phyloP scores from a whole-genome alignment of 2,113 vertebrate species.

The Toxotes chatareus region DNA sequence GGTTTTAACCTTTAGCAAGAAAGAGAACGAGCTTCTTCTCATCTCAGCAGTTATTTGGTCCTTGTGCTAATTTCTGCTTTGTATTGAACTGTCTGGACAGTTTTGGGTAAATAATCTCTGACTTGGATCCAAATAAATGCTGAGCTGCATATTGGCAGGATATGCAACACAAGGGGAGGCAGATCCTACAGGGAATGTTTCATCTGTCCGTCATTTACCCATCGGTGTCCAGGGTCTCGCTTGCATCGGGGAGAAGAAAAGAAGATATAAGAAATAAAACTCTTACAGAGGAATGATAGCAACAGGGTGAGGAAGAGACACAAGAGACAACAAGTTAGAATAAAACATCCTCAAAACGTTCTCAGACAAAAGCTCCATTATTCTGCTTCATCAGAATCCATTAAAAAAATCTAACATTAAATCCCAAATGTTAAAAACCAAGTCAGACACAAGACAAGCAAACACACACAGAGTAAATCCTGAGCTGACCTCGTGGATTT shows the following conservation, averaged over 20 bases:
- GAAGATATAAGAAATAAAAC: conserved; percentile 26
- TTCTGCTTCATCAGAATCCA: no score
- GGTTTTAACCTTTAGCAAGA: neutral
- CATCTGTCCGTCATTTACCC: conserved; percentile 85
- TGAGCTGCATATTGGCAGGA: conserved; percentile 12
- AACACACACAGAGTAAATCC: no score
- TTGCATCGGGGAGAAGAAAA: conserved; percentile 78
- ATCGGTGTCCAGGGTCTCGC: conserved; percentile 87
- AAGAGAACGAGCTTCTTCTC: neutral
- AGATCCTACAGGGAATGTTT: conserved; percentile 8
- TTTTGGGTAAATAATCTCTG: conserved; percentile 12
- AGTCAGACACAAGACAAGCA: no score
- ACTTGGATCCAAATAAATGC: conserved; percentile 22
- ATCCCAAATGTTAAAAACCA: no score
- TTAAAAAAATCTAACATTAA: no score
- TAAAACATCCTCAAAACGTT: no score
- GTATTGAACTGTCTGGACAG: neutral
- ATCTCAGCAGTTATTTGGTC: conserved; percentile 14
- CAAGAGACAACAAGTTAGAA: neutral
- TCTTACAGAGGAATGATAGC: neutral
- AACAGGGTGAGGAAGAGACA: neutral
- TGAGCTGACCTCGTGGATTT: no score
- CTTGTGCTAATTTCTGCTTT: neutral
- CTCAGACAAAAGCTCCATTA: no score
- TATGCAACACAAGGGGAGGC: conserved; percentile 20